Base-by-base conservation (phyloP, 1,140 invertebrate species). In the Thaumetopoea pityocampa region DNA sequence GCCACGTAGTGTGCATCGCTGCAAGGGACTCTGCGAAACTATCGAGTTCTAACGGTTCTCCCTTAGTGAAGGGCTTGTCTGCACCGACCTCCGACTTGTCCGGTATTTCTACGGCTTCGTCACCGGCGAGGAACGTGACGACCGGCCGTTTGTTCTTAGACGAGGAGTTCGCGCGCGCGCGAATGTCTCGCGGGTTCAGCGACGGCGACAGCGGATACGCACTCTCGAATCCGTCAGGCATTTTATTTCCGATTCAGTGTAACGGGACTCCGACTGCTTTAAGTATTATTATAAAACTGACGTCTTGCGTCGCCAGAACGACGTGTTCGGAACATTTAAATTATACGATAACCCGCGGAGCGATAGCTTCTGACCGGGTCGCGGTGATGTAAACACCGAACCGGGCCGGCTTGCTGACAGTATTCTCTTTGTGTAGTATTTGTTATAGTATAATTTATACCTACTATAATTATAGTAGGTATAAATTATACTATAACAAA, bases 41-140 rank as follows among this genome's bases (percentile, higher is more conserved):
- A 46, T 89, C 89, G 50, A 89, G 49, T 38, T 90, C 89, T 15
- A 82, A 56, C n/a, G n/a, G n/a, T 27, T 89, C 88, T 27, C 82
- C 87, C 23, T 63, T 72, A 34, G 87, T 59, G 33, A 89, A 51
- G 17, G 73, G 76, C 54, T 73, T 77, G 41, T 65, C 65, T 3
- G 67, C 51, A 32, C 70, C 67, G 16, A 57, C 73, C 37, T 67
- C 40, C 14, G 73, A 70, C 42, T 84, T 84, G 50, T 84, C 80
- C 2, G 79, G 79, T 53, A 84, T 74, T 60, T 78, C 73, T 53
- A 84, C 47, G 30, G 69, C 52, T 61, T 77, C 66, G 51, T 72
- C 49, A 30, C 66, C 70, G 9, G 67, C 53, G 6, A 74, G 41
- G 36, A 78, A 72, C 35, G 66, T 67, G 18, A 81, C 59, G 8